Evolutionary conservation across 2,797 vertebrate species (phyloP).

Genomic region (Allobates femoralis): DNA sequence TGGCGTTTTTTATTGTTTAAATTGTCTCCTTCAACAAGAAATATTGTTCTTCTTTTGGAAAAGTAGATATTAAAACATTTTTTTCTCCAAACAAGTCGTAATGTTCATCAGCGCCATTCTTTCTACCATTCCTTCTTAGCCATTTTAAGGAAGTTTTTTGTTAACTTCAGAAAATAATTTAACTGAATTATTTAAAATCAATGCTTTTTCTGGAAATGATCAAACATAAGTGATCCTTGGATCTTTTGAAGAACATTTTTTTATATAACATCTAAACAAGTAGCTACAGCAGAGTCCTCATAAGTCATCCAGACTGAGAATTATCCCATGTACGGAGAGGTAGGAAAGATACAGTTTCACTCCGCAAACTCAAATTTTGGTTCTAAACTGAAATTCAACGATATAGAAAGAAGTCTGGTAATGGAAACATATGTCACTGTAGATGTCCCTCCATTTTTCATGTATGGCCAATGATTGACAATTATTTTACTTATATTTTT

Average conservation of each 20-base stretch:
- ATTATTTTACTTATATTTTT: too few species aligned
- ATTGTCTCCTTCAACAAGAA: too few species aligned
- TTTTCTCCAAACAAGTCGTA: too few species aligned
- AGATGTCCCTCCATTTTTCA: not conserved
- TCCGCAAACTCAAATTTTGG: not conserved
- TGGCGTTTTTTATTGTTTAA: too few species aligned
- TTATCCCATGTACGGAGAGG: not conserved
- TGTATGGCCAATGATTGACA: not conserved
- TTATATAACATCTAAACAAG: not conserved
- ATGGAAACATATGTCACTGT: not conserved
- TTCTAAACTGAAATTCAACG: not conserved
- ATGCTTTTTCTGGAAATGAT: not conserved
- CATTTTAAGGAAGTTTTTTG: not conserved
- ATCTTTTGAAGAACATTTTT: not conserved
- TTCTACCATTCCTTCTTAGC: not conserved
- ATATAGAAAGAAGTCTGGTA: not conserved
- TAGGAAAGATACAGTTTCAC: not conserved
- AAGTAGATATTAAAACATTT: too few species aligned
- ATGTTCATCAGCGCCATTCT: too few species aligned
- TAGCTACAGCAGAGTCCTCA: not conserved
- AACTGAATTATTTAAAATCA: not conserved
- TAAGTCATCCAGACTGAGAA: not conserved
- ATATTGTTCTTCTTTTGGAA: too few species aligned
- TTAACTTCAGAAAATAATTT: not conserved
- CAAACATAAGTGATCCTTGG: not conserved